A percentile compares a stretch with the other conserved stretches of the same genome.
Conservation (phyloP, 2,888 invertebrate species). For the Protula sp. region DNA sequence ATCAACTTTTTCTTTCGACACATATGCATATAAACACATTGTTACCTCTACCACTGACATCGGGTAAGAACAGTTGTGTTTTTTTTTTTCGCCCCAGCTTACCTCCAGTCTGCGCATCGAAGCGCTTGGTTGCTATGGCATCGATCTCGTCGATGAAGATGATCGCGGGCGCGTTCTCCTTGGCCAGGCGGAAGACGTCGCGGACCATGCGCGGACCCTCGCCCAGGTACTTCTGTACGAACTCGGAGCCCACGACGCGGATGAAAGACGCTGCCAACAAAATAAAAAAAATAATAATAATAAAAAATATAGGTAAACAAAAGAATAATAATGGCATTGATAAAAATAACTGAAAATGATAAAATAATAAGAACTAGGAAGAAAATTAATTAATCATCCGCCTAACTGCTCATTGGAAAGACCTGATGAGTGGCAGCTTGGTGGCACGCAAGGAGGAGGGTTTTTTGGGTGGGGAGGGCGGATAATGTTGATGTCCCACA, state of each 20-base stretch:
- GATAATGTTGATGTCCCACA: no score
- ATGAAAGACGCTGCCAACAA: constrained; percentile 83
- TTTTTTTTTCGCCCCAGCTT: no score
- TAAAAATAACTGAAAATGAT: not conserved
- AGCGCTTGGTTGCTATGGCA: constrained; percentile 97
- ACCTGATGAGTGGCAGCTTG: no score
- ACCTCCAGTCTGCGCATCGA: constrained; percentile 93
- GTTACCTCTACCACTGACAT: no score
- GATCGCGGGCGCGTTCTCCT: constrained; percentile 98
- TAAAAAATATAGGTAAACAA: no score
- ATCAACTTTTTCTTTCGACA: no score
- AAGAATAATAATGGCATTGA: not conserved
- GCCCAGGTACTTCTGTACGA: constrained; percentile 98
- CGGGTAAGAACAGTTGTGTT: no score
- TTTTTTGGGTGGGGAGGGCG: no score
- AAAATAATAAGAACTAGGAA: not conserved
- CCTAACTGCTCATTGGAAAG: no score
- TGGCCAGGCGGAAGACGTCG: constrained; percentile 96
- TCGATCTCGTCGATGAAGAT: constrained; percentile 99
- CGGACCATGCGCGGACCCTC: constrained; percentile 99
- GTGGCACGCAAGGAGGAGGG: no score
- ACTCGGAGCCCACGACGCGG: constrained; percentile 97
- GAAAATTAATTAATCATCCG: no score
- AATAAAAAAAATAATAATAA: constrained; percentile 4
- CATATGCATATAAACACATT: no score